Evolutionary conservation across 2,113 vertebrate genomes (phyloP).

Genomic region (Semnornis frantzii): DNA sequence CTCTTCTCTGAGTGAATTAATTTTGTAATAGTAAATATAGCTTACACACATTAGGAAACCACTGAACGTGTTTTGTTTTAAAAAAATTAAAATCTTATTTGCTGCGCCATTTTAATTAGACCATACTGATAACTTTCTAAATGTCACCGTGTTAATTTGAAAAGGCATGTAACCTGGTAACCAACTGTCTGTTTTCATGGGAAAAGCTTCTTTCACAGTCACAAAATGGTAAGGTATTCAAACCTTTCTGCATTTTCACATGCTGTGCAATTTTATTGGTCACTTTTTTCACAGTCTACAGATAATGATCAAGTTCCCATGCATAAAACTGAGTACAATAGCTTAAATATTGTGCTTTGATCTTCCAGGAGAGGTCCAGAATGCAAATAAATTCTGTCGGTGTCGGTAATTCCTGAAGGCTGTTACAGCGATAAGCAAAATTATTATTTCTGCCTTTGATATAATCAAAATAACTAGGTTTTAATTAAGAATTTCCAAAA

Average conservation of each 20-base stretch:
- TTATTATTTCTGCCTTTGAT: neutral
- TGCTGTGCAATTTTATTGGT: neutral
- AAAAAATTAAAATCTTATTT: neutral
- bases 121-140: neutral
- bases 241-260: neutral
- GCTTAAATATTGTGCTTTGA: neutral
- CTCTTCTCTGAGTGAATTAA: constrained; percentile 1
- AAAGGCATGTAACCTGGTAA: neutral
- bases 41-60: neutral
- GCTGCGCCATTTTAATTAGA: constrained; percentile 1
- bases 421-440: neutral
- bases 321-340: neutral
- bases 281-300: neutral
- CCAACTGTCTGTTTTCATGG: neutral
- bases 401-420: neutral
- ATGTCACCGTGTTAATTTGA: neutral
- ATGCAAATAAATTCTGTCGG: neutral
- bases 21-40: neutral
- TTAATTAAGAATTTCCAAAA: neutral
- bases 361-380: neutral
- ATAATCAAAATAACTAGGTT: neutral
- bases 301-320: neutral
- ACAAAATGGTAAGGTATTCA: neutral
- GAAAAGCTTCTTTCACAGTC: constrained; percentile 3
- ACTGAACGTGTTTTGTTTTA: neutral